Conservation (phyloP, 2,797 vertebrate species). For the Peromyscus nudipes region DNA sequence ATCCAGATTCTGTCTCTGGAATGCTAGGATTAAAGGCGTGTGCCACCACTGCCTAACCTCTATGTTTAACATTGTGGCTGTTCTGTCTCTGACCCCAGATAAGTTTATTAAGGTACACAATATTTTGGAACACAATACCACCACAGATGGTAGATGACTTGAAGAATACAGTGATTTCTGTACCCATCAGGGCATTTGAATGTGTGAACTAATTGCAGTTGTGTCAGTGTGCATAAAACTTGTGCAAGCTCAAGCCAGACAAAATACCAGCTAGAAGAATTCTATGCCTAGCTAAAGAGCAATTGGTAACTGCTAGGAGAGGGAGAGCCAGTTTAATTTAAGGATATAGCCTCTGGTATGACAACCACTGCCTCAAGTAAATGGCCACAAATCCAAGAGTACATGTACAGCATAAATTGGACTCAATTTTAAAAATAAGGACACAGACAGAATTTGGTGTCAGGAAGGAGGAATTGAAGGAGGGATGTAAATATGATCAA, state of each 20-base stretch:
- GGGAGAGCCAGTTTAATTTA: not conserved
- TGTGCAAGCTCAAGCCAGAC: not conserved
- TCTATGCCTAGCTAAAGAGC: not conserved
- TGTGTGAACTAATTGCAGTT: not conserved
- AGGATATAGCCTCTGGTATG: not conserved
- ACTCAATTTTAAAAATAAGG: not conserved
- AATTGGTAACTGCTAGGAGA: not conserved
- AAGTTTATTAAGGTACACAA: too few relatives aligned
- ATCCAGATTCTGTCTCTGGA: too few relatives aligned
- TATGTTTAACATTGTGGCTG: too few relatives aligned
- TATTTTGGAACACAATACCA: too few relatives aligned
- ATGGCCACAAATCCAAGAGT: not conserved
- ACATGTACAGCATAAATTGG: not conserved
- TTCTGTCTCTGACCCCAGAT: too few relatives aligned
- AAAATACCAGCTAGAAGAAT: not conserved
- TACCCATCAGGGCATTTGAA: not conserved
- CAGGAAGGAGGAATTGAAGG: not conserved
- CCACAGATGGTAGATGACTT: not conserved
- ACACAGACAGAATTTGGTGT: not conserved
- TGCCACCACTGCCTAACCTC: too few relatives aligned
- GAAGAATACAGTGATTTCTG: not conserved
- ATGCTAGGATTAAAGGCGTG: too few relatives aligned
- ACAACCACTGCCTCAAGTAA: not conserved
- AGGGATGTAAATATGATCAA: not conserved
- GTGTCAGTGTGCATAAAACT: not conserved